These are phyloP conservation scores for Lytechinus pictus DNA, from an alignment of 35 echinoderm and acorn worm genomes.

Conservation along the genomic window DNA sequence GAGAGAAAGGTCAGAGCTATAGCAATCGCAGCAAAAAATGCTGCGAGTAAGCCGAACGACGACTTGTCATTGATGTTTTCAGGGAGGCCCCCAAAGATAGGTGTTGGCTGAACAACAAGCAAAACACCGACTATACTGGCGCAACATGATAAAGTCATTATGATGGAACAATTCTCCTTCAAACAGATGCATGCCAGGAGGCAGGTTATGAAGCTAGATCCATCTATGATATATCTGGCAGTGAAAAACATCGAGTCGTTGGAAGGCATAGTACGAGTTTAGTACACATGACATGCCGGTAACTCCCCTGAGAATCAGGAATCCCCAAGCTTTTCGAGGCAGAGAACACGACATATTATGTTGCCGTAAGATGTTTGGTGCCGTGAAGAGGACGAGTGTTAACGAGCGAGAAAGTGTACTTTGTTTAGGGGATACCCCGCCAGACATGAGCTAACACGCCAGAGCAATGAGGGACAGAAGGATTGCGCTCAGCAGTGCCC, in stretches of 20 bases:
- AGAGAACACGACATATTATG: background rate
- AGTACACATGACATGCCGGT: background rate
- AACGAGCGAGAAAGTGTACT: background rate
- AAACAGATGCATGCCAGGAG: background rate
- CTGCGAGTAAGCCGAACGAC: background rate
- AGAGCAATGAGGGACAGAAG: background rate
- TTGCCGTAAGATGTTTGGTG: background rate
- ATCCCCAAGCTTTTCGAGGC: background rate
- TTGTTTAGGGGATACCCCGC: background rate
- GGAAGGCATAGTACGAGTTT: background rate
- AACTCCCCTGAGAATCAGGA: background rate
- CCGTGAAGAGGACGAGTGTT: background rate
- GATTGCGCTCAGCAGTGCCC: background rate
- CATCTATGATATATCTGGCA: background rate
- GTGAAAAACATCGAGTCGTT: background rate
- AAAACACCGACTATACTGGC: background rate
- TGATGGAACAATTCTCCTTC: background rate
- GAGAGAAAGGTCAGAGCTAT: background rate
- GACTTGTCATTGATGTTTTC: background rate
- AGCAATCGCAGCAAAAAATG: background rate
- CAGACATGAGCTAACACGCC: background rate
- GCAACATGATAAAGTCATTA: background rate
- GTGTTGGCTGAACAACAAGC: background rate
- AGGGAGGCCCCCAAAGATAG: background rate
- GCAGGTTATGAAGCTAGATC: background rate